phyloP scores from a whole-genome alignment of 2,888 invertebrate genomes.

The Apotomis turbidana region DNA sequence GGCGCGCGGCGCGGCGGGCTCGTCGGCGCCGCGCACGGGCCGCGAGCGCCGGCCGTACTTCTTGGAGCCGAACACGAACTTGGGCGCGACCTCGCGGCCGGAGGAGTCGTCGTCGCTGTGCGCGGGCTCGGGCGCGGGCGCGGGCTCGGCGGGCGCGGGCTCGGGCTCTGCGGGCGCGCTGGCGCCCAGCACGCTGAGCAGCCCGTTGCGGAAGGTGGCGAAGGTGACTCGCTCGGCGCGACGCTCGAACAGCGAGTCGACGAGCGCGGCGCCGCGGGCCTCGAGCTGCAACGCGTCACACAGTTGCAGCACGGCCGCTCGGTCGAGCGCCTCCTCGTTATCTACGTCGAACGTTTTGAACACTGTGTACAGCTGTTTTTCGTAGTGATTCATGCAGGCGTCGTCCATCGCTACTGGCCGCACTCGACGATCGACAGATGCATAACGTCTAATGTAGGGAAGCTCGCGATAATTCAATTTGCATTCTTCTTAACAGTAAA shows the following conservation, averaged over 20 bases:
- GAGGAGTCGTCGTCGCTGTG: constrained; percentile 83
- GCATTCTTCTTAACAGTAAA: constrained; percentile 31
- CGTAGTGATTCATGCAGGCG: constrained; percentile 87
- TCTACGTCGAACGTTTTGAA: constrained; percentile 91
- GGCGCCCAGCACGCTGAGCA: constrained; percentile 87
- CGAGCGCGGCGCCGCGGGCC: constrained; percentile 86
- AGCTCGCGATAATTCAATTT: constrained; percentile 33
- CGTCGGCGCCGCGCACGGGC: constrained; percentile 71
- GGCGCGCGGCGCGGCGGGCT: constrained; percentile 53
- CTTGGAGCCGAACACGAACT: constrained; percentile 88
- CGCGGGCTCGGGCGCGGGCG: constrained; percentile 48
- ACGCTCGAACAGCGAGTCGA: constrained; percentile 83
- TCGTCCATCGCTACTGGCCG: constrained; percentile 62
- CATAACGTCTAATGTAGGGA: constrained; percentile 13
- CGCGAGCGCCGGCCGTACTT: constrained; percentile 90
- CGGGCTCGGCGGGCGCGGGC: constrained; percentile 47
- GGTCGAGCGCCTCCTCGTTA: constrained; percentile 87
- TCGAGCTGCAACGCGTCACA: constrained; percentile 91
- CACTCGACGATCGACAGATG: constrained; percentile 27
- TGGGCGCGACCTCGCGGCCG: constrained; percentile 89
- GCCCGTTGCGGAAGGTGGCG: constrained; percentile 89
- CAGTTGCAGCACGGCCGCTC: constrained; percentile 86
- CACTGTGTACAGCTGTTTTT: constrained; percentile 91
- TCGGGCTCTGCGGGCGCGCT: constrained; percentile 50
- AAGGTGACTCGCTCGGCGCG: constrained; percentile 85